Conservation (phyloP, 2,888 invertebrate species). For the Ormyrus rosae region DNA sequence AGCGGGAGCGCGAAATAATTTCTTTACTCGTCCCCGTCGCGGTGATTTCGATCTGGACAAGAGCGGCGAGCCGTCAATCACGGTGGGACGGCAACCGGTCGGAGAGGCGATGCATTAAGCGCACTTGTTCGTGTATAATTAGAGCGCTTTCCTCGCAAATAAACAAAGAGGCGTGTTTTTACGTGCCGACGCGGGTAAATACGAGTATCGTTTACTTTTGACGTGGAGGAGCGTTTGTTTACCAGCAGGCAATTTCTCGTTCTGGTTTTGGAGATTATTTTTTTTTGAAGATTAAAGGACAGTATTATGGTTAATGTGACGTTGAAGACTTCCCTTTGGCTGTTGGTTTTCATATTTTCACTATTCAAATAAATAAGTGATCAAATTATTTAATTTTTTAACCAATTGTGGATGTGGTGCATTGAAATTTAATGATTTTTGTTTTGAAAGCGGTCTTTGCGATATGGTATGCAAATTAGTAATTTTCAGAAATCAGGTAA, state of each 20-base stretch:
- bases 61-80: slow-evolving; percentile 3
- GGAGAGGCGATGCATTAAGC: background rate
- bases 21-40: too few relatives aligned
- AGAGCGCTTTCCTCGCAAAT: slow-evolving; percentile 18
- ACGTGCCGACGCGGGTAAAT: background rate
- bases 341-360: too few relatives aligned
- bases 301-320: background rate
- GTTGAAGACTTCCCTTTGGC: background rate
- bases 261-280: slow-evolving; percentile 4
- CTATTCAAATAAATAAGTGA: too few relatives aligned
- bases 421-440: too few relatives aligned
- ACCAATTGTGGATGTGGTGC: too few relatives aligned
- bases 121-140: slow-evolving; percentile 21
- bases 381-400: too few relatives aligned
- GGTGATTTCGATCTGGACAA: too few relatives aligned
- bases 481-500: too few relatives aligned
- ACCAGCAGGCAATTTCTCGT: background rate
- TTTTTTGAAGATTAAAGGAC: background rate
- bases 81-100: background rate
- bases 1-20: too few relatives aligned
- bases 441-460: too few relatives aligned
- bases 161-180: background rate
- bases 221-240: background rate
- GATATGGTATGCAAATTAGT: too few relatives aligned
- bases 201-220: background rate